These are phyloP conservation scores for Erythrocercus mccallii DNA, from an alignment of 2,113 vertebrate species.

Conservation along the genomic window DNA sequence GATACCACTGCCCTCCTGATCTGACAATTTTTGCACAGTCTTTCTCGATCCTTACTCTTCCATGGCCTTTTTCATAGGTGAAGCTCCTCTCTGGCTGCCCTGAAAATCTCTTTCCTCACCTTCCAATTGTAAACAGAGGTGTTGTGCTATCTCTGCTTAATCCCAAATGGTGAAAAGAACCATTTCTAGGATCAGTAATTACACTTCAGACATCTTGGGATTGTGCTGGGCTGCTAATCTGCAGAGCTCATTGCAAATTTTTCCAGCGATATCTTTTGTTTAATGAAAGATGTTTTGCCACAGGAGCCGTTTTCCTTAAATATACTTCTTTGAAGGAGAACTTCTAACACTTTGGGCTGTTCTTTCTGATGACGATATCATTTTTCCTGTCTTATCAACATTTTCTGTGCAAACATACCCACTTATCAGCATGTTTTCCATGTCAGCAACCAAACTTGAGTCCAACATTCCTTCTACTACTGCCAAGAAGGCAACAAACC, in stretches of 20 bases:
- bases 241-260: not conserved
- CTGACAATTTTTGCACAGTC: not conserved
- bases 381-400: constrained; percentile 27
- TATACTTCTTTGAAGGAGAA: not conserved
- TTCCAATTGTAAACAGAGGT: not conserved
- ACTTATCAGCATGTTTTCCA: not conserved
- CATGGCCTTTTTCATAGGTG: not conserved
- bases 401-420: constrained; percentile 2
- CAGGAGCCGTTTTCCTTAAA: not conserved
- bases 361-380: not conserved
- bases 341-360: not conserved
- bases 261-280: not conserved
- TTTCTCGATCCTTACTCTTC: not conserved
- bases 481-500: not conserved
- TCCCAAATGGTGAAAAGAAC: not conserved
- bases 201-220: not conserved
- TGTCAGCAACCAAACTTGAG: not conserved
- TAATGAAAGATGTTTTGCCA: not conserved
- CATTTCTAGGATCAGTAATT: not conserved
- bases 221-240: not conserved
- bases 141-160: not conserved
- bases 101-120: not conserved
- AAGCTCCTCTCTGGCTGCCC: not conserved
- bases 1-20: not conserved
- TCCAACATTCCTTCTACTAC: not conserved